These are phyloP conservation scores for Pseudobourletiella spinata DNA, from an alignment of 1,140 invertebrate species.

Conservation along the genomic window DNA sequence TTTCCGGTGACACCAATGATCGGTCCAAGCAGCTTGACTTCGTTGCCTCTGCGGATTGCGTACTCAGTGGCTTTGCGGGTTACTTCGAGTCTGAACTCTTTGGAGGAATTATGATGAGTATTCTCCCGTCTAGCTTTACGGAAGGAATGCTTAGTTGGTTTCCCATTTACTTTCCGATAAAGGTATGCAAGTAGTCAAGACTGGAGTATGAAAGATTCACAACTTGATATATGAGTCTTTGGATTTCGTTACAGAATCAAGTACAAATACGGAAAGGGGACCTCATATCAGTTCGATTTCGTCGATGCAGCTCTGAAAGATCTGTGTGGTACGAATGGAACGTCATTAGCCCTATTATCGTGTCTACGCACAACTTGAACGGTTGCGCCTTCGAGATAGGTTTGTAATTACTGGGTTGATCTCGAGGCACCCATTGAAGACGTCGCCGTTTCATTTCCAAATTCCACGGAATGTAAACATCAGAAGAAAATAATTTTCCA, in stretches of 20 bases:
- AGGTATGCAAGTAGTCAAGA: too few species aligned
- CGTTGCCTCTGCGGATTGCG: conserved; percentile 57
- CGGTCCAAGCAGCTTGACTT: conserved; percentile 63
- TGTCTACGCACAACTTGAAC: conserved; percentile 67
- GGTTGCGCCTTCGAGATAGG: conserved; percentile 64
- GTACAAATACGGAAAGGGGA: conserved; percentile 59
- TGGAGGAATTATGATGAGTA: conserved; percentile 76
- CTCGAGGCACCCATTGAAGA: too few species aligned
- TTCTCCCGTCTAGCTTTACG: conserved; percentile 77
- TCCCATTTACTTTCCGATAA: conserved; percentile 85
- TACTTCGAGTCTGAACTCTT: conserved; percentile 87
- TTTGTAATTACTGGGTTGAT: too few species aligned
- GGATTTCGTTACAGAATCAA: conserved; percentile 65
- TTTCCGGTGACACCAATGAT: conserved; percentile 39
- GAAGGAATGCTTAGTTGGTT: conserved; percentile 95
- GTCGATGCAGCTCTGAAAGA: conserved; percentile 63
- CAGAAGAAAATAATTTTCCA: too few species aligned
- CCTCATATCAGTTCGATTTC: conserved; percentile 71
- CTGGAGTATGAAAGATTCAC: background rate
- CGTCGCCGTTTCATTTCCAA: too few species aligned
- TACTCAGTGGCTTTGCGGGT: conserved; percentile 87
- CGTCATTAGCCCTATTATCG: conserved; percentile 54
- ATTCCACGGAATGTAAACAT: too few species aligned
- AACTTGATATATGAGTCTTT: conserved; percentile 9
- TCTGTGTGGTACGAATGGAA: conserved; percentile 98